These are phyloP conservation scores for Listronotus oregonensis DNA, from an alignment of 1,140 invertebrate genomes.

Conservation along the genomic window DNA sequence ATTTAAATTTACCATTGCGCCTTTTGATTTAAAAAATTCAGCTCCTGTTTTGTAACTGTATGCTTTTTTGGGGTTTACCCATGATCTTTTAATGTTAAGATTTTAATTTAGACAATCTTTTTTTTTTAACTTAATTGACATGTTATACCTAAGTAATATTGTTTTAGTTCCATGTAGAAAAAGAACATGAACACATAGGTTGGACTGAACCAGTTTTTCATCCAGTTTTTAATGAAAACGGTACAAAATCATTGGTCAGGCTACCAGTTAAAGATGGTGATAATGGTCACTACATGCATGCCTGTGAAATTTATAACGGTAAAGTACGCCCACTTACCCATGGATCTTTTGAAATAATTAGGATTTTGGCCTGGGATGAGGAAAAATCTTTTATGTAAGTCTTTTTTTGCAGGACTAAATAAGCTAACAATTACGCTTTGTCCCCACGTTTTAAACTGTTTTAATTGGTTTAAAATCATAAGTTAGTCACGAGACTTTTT, in stretches of 20 bases:
- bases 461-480: too few relatives aligned
- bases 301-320: constrained; percentile 56
- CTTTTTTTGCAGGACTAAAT: too few relatives aligned
- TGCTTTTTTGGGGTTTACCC: too few relatives aligned
- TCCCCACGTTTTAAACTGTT: too few relatives aligned
- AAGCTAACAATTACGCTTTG: too few relatives aligned
- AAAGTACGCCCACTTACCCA: constrained; percentile 62
- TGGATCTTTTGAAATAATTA: constrained; percentile 70
- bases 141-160: neutral
- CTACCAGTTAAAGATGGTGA: constrained; percentile 66
- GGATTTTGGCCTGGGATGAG: constrained; percentile 70
- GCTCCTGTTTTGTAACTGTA: too few relatives aligned
- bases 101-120: too few relatives aligned
- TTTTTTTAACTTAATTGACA: too few relatives aligned
- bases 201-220: constrained; percentile 58
- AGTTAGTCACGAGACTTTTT: too few relatives aligned
- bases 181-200: constrained; percentile 59
- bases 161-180: constrained; percentile 51
- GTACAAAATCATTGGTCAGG: constrained; percentile 60
- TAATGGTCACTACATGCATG: constrained; percentile 58
- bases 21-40: too few relatives aligned
- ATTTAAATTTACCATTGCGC: too few relatives aligned
- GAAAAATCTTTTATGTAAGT: constrained; percentile 66
- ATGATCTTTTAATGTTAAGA: too few relatives aligned
- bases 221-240: constrained; percentile 55